Conservation (phyloP, 2,113 vertebrate genomes). For the Oreamnos americanus region DNA sequence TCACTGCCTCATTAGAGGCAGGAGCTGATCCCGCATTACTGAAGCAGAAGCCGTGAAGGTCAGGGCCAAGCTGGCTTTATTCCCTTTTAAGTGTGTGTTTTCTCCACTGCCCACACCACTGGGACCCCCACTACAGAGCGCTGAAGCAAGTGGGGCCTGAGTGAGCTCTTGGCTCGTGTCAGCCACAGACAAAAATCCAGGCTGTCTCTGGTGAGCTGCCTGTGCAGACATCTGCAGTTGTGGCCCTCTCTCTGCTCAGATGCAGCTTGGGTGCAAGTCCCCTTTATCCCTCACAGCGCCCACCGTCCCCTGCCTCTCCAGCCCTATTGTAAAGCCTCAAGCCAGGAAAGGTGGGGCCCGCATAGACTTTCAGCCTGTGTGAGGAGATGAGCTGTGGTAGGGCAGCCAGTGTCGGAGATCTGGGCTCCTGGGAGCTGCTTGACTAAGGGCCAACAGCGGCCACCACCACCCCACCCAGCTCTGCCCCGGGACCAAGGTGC, state of each 20-base stretch:
- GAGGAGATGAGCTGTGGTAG: background rate
- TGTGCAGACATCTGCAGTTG: background rate
- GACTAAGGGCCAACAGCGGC: background rate
- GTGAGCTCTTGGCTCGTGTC: background rate
- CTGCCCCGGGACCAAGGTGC: background rate
- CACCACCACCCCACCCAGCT: background rate
- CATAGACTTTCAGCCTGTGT: accelerated
- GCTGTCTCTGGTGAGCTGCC: background rate
- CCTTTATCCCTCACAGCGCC: background rate
- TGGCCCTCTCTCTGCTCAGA: background rate
- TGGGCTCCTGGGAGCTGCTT: background rate
- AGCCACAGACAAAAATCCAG: background rate
- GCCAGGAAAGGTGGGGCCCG: background rate
- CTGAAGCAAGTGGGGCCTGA: background rate
- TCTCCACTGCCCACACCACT: background rate
- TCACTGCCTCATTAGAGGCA: background rate
- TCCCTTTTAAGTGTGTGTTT: background rate
- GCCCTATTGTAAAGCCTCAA: background rate
- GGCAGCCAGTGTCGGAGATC: background rate
- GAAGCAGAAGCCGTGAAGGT: background rate
- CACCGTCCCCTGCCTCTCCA: background rate
- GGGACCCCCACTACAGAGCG: background rate
- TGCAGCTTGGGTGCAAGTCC: background rate
- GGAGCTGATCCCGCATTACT: background rate
- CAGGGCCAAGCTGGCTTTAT: background rate